A percentile compares a stretch with the other conserved stretches of the same genome.
Conservation (phyloP, 2,888 invertebrate genomes). For the Calliopum simillimum region DNA sequence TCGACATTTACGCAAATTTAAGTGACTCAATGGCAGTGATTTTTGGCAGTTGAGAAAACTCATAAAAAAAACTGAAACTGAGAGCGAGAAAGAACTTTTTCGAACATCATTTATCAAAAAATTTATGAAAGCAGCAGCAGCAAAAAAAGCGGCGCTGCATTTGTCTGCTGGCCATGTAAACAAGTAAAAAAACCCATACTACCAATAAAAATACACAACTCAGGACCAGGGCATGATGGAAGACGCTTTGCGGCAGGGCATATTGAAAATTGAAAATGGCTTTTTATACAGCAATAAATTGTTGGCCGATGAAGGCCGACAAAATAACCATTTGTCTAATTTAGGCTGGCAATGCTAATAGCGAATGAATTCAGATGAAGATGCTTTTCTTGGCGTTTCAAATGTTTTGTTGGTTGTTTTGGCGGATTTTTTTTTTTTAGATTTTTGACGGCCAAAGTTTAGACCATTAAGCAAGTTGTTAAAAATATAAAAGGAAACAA, state of each 20-base stretch:
- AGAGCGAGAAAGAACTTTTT: background rate
- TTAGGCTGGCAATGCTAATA: conserved; percentile 24
- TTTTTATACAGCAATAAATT: conserved; percentile 30
- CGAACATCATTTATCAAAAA: conserved; percentile 31
- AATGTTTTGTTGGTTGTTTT: no score
- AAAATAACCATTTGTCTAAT: conserved; percentile 28
- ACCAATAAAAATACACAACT: background rate
- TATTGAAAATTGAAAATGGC: conserved; percentile 12
- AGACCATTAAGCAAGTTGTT: no score
- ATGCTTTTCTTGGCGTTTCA: no score
- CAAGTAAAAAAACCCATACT: background rate
- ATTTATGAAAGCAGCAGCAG: conserved; percentile 5
- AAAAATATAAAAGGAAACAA: no score
- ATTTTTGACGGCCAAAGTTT: no score
- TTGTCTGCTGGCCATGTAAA: conserved; percentile 10
- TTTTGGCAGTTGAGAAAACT: background rate
- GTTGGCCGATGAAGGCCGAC: conserved; percentile 4
- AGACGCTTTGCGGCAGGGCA: background rate
- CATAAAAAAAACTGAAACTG: no score
- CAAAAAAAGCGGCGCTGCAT: background rate
- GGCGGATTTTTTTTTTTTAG: no score
- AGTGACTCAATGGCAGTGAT: conserved; percentile 15
- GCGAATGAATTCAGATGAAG: background rate
- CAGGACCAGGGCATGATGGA: background rate
- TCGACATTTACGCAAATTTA: conserved; percentile 16